phyloP scores from a whole-genome alignment of 2,888 invertebrate genomes.

The Ophioninae sp. region DNA sequence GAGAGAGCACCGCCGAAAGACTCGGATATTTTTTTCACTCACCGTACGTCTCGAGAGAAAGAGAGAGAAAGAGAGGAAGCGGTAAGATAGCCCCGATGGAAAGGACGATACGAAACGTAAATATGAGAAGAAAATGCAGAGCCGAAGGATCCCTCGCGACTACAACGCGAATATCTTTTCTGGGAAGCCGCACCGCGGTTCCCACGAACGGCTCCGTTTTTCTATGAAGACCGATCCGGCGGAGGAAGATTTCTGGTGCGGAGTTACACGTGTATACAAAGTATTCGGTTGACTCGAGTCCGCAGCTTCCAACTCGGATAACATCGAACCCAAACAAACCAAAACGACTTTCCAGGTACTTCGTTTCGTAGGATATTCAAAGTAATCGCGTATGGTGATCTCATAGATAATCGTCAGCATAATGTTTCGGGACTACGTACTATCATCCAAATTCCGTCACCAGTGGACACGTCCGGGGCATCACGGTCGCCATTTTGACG shows the following conservation, averaged over 20 bases:
- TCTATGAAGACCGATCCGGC: slow-evolving; percentile 71
- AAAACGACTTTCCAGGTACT: background rate
- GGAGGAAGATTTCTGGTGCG: slow-evolving; percentile 51
- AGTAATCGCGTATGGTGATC: background rate
- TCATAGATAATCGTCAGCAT: background rate
- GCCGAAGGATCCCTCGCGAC: slow-evolving; percentile 58
- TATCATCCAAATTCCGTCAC: background rate
- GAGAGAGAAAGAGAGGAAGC: slow-evolving; percentile 13
- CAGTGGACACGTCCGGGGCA: too few relatives aligned
- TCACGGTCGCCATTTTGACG: background rate
- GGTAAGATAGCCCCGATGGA: slow-evolving; percentile 23
- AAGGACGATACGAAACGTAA: slow-evolving; percentile 47
- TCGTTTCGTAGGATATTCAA: background rate
- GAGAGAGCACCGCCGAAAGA: slow-evolving; percentile 50
- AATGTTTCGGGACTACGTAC: background rate
- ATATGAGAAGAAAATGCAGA: slow-evolving; percentile 44
- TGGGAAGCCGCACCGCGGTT: slow-evolving; percentile 75
- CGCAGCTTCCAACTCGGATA: background rate
- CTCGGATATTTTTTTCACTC: slow-evolving; percentile 54
- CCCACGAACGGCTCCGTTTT: slow-evolving; percentile 77
- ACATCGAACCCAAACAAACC: background rate
- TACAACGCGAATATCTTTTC: slow-evolving; percentile 70
- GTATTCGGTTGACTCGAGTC: background rate
- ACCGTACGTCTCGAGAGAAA: slow-evolving; percentile 2
- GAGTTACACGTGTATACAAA: slow-evolving; percentile 27